Conservation (phyloP, 2,888 invertebrate genomes). For the Dasypolia templi region DNA sequence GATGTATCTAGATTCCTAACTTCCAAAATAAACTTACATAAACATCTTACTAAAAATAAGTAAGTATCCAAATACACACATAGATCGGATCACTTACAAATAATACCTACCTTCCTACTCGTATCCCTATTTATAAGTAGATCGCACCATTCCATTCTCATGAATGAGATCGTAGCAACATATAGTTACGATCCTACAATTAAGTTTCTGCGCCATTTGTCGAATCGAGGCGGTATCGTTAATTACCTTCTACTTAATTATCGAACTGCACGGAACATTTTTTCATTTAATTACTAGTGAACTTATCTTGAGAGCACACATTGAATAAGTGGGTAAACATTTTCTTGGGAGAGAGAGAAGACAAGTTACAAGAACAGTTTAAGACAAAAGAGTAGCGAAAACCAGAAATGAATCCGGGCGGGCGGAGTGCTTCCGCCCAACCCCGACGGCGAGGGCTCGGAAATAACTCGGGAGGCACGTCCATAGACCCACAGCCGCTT, state of each 20-base stretch:
- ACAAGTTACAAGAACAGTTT: constrained; percentile 87
- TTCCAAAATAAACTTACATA: constrained; percentile 1
- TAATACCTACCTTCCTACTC: too few species aligned
- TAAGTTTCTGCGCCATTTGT: constrained; percentile 57
- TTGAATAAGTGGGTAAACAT: constrained; percentile 72
- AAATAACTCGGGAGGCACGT: constrained; percentile 77
- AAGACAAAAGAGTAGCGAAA: constrained; percentile 89
- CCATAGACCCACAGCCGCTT: constrained; percentile 67
- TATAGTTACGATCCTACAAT: constrained; percentile 36
- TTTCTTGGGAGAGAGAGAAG: constrained; percentile 76
- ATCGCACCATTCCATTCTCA: constrained; percentile 8
- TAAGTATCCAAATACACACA: neutral
- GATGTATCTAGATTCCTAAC: neutral
- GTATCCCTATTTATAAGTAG: constrained; percentile 10
- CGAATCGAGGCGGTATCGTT: constrained; percentile 47
- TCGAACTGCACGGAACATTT: constrained; percentile 43
- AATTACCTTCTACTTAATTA: constrained; percentile 58
- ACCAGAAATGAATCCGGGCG: constrained; percentile 89
- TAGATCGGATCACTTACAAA: constrained; percentile 23
- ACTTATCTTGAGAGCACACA: constrained; percentile 66
- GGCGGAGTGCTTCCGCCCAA: constrained; percentile 81
- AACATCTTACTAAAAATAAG: neutral
- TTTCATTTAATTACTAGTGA: constrained; percentile 59
- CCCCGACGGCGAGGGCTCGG: constrained; percentile 78
- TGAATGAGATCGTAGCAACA: constrained; percentile 39